Evolutionary conservation across 2,113 vertebrate species (phyloP).

Genomic region (Melanerpes aurifrons): DNA sequence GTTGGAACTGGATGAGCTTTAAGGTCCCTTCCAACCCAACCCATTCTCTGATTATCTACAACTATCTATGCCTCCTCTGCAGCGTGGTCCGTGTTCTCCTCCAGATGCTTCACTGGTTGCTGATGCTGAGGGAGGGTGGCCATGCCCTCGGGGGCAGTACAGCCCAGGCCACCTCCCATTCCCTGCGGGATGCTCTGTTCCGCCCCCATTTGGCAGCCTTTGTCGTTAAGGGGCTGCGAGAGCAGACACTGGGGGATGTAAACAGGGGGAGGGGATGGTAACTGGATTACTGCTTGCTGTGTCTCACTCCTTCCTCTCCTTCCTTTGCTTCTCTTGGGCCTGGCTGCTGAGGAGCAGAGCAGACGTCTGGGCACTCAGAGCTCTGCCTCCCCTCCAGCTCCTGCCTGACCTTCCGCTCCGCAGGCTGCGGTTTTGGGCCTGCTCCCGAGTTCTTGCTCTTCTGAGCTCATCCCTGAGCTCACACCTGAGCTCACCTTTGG

Average conservation of each 20-base stretch:
- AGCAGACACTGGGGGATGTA: neutral
- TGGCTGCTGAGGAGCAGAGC: neutral
- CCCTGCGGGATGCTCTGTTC: neutral
- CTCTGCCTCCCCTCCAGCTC: neutral
- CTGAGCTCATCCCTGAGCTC: slow-evolving; percentile 31
- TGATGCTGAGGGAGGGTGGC: neutral
- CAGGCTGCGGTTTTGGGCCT: neutral
- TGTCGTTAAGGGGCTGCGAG: neutral
- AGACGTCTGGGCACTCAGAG: neutral
- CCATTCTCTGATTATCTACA: no score
- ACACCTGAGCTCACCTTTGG: slow-evolving; percentile 64
- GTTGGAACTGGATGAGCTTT: no score
- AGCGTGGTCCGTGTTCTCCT: neutral
- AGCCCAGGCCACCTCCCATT: neutral
- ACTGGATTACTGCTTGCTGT: neutral
- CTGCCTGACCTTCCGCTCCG: neutral
- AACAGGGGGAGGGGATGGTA: neutral
- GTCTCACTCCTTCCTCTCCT: neutral
- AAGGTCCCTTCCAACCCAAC: no score
- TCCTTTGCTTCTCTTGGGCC: neutral
- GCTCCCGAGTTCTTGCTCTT: slow-evolving; percentile 7
- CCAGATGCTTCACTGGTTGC: neutral
- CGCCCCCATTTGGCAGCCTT: neutral
- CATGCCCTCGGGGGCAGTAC: neutral
- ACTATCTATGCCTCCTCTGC: neutral